Percentiles rank a stretch among this genome's conserved stretches.
These are phyloP conservation scores for Falco concolor DNA, from an alignment of 2,797 vertebrate genomes.

Conservation along the genomic window DNA sequence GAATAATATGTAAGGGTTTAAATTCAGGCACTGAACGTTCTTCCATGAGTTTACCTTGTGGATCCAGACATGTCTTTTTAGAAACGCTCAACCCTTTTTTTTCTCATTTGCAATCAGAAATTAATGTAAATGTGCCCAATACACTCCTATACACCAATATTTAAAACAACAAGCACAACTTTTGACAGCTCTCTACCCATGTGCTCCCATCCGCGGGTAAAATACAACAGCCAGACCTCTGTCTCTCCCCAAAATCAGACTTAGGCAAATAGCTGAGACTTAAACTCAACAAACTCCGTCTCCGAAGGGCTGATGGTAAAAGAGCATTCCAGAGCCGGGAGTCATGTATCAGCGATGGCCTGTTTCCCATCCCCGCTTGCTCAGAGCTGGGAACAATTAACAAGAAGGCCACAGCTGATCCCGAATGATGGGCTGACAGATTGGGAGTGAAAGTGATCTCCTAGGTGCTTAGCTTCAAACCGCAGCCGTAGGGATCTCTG, in stretches of 20 bases:
- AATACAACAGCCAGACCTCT: not conserved
- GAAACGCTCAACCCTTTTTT: not conserved
- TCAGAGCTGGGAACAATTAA: conserved; percentile 52
- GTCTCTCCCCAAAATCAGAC: not conserved
- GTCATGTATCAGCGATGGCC: conserved; percentile 27
- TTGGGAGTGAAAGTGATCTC: conserved; percentile 56
- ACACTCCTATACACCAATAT: not conserved
- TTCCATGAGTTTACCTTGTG: conserved; percentile 35
- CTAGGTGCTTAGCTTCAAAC: conserved; percentile 55
- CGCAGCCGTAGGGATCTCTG: not conserved
- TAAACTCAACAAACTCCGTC: not conserved
- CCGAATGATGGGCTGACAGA: conserved; percentile 44
- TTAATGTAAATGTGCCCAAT: not conserved
- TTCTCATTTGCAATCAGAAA: not conserved
- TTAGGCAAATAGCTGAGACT: not conserved
- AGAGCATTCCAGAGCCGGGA: conserved; percentile 41
- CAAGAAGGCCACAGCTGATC: conserved; percentile 49
- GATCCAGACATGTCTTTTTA: not conserved
- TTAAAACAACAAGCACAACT: not conserved
- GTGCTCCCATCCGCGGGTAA: not conserved
- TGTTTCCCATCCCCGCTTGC: conserved; percentile 40
- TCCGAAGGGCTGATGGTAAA: not conserved
- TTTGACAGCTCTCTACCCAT: not conserved
- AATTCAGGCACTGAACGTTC: conserved; percentile 10
- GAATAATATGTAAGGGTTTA: conserved; percentile 51